phyloP scores from a whole-genome alignment of 1,140 invertebrate genomes.

The Lepidotrigona ventralis region DNA sequence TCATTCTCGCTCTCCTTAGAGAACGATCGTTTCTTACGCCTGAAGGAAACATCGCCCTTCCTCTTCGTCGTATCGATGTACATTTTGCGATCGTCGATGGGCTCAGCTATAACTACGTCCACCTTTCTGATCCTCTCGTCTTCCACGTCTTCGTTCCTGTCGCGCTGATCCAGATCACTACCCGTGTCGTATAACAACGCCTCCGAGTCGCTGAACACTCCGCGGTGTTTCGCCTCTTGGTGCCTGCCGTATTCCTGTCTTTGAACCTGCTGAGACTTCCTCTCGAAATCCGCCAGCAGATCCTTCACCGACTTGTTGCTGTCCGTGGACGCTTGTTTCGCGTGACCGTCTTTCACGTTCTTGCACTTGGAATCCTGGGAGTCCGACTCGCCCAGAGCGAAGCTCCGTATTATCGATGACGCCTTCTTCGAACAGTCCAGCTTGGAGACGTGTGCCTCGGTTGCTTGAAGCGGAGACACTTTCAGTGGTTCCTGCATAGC shows the following conservation, averaged over 20 bases:
- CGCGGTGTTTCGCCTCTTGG: conserved; percentile 70
- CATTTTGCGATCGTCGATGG: neutral
- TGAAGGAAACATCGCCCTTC: conserved; percentile 50
- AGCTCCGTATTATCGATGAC: conserved; percentile 55
- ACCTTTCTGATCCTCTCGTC: neutral
- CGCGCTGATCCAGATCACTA: conserved; percentile 75
- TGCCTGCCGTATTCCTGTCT: conserved; percentile 68
- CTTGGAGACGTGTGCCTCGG: conserved; percentile 78
- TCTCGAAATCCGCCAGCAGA: conserved; percentile 81
- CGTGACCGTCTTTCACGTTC: conserved; percentile 1
- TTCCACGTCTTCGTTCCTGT: conserved; percentile 50
- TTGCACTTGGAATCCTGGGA: conserved; percentile 39
- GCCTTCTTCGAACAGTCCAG: conserved; percentile 68
- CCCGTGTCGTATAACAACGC: conserved; percentile 80
- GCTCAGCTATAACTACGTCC: conserved; percentile 10
- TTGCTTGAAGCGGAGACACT: conserved; percentile 74
- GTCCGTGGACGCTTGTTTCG: conserved; percentile 59
- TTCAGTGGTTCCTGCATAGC: conserved; percentile 79
- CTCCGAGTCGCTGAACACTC: conserved; percentile 81
- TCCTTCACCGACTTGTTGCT: conserved; percentile 80
- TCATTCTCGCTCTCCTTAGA: conserved; percentile 48
- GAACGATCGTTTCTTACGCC: conserved; percentile 17
- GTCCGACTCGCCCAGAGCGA: conserved; percentile 58
- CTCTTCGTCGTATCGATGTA: conserved; percentile 10
- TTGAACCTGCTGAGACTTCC: conserved; percentile 75